These are phyloP conservation scores for Yponomeuta malinellus DNA, from an alignment of 2,888 invertebrate genomes.

Conservation along the genomic window DNA sequence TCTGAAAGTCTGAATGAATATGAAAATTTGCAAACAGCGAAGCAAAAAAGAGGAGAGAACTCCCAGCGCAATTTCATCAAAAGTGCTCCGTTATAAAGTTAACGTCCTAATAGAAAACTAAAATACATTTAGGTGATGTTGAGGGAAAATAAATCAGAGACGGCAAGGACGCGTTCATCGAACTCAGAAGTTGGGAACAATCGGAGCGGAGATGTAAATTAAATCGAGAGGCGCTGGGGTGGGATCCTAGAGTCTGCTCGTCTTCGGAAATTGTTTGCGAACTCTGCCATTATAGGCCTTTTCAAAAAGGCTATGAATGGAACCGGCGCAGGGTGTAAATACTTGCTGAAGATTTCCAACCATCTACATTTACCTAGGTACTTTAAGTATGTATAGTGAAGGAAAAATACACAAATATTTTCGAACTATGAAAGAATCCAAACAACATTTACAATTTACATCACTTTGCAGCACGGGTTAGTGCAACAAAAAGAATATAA, in stretches of 20 bases:
- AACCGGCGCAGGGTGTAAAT: neutral
- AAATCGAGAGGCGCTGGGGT: constrained; percentile 54
- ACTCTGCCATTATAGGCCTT: neutral
- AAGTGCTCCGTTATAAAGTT: constrained; percentile 26
- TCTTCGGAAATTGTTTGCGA: constrained; percentile 22
- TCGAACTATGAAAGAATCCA: too few relatives aligned
- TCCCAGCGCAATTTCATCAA: constrained; percentile 1
- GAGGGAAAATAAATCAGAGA: constrained; percentile 65
- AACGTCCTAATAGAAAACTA: constrained; percentile 48
- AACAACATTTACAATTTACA: too few relatives aligned
- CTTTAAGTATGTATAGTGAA: too few relatives aligned
- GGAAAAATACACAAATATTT: too few relatives aligned
- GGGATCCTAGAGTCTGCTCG: constrained; percentile 16
- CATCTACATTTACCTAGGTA: too few relatives aligned
- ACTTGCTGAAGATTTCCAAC: neutral
- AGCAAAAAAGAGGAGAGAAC: neutral
- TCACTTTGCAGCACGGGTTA: too few relatives aligned
- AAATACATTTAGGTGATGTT: constrained; percentile 60
- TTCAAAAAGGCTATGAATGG: neutral
- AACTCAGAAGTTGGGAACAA: constrained; percentile 63
- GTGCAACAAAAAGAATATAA: too few relatives aligned
- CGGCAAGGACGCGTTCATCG: constrained; percentile 54
- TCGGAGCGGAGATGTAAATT: constrained; percentile 66
- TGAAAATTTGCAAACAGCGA: neutral
- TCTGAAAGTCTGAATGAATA: neutral